Base-by-base conservation (phyloP, 2,113 vertebrate genomes). In the Bos javanicus region DNA sequence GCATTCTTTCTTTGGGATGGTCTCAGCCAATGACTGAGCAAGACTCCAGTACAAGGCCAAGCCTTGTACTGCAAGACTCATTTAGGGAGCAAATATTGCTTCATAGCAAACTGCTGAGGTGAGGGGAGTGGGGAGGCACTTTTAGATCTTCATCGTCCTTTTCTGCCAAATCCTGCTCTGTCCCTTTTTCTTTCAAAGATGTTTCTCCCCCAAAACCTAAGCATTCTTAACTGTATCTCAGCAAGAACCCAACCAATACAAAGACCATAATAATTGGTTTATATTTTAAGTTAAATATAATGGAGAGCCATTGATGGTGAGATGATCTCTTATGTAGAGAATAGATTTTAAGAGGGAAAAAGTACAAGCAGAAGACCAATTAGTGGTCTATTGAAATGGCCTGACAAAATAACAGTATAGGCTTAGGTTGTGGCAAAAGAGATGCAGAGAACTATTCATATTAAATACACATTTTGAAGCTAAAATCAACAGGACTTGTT, bases 261-360 rank as follows among this genome's bases (percentile, higher is more conserved):
- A 96, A 86, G 19, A 90, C 19, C 16, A 50, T 50, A 6, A 11
- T 25, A 59, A 67, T 8, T 81, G 30, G 50, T 80, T 90, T 88
- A 30, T 52, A 84, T 90, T 97, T 91, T 78, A 89, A 43, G 85
- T 15, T 81, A 85, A 98, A 64, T 85, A 10, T 7, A 93, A 76
- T n/a, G n/a, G 15, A 81, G 94, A 96, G 7, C 36, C n/a, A 28
- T 26, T 48, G 26, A 28, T 56, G 43, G 11, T 48, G 2, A 67
- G 64, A 81, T 17, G 46, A 86, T 87, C 16, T 88, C 59, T 89
- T 71, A 0, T n/a, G 25, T 64, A 2, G 8, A 85, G n/a, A 59
- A 93, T 6, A 13, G 26, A 76, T 76, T 89, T 89, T 81, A 91
- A 86, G 13, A 36, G 50, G 52, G 8, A 64, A 97, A n/a, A 23